Percentiles rank a stretch among this genome's conserved stretches.
Evolutionary conservation across 1,140 invertebrate genomes (phyloP).

Genomic region (Macrocentrus cingulum): DNA sequence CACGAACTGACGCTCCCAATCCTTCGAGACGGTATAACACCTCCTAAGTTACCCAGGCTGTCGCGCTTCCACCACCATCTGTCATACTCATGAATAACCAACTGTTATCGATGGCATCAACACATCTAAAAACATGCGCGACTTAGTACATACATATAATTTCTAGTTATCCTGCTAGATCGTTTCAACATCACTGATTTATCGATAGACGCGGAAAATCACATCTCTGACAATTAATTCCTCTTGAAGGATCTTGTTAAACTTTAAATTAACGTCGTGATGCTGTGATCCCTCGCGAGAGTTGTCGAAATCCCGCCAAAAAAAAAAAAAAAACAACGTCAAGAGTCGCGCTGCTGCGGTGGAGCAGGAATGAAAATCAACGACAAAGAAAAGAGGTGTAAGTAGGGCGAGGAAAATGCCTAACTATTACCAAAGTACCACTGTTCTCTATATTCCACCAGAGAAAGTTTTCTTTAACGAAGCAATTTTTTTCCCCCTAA

Average conservation of each 20-base stretch:
- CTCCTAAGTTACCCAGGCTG: neutral
- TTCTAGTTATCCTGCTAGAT: no score
- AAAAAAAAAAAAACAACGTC: neutral
- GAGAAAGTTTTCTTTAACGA: neutral
- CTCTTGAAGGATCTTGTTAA: neutral
- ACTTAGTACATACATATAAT: neutral
- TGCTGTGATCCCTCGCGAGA: neutral
- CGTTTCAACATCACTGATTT: no score
- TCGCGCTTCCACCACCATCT: neutral
- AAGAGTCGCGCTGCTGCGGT: neutral
- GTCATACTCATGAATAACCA: neutral
- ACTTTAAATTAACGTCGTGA: conserved; percentile 6
- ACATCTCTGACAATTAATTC: neutral
- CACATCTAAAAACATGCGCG: neutral
- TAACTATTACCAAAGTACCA: neutral
- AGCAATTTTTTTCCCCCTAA: neutral
- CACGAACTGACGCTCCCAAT: neutral
- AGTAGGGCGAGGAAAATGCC: neutral
- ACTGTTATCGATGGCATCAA: neutral
- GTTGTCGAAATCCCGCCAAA: neutral
- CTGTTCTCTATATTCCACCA: neutral
- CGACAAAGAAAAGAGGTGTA: neutral
- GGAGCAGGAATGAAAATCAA: neutral
- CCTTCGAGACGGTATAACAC: neutral
- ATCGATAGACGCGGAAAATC: no score